Base-by-base conservation (phyloP, 2,797 vertebrate genomes). In the Florisuga fusca region DNA sequence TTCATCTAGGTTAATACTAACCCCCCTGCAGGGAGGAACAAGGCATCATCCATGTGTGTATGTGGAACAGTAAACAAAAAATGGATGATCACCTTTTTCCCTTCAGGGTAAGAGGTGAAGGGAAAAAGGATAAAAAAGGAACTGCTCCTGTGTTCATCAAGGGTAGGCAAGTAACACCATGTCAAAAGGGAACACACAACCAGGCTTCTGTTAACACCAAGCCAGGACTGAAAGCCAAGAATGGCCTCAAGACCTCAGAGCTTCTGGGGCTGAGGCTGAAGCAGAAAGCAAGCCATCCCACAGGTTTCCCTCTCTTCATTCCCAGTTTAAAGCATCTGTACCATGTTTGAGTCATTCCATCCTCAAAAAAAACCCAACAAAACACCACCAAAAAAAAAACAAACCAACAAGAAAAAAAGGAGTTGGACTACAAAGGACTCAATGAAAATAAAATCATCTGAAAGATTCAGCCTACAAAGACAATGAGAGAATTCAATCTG, bases 381-480 rank as follows among this genome's bases (percentile, higher is more conserved):
- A 41, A 36, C 36, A 36, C 36, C 36, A 36, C n/a, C n/a, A n/a
- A n/a, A n/a, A 41, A 53, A 51, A 36, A 6, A 34, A 26, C 38
- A 41, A 41, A 41, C 38, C 38, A 48, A 27, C 23, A 41, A n/a
- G 33, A n/a, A 61, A 67, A 91, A 67, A 89, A 87, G 9, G 50
- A 93, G 36, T 27, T 58, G 57, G 62, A 80, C 81, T 95, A 95
- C 95, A 95, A 95, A 96, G 86, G 71, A 54, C 41, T 77, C 64
- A 84, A 92, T 71, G 89, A 95, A 95, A 94, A 11, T 53, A 89
- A 91, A 90, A 91, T 78, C 19, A 90, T 78, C 90, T 87, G 85
- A 94, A 95, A 94, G 88, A 90, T 87, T 33, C 63, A 38, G 92
- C 50, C 89, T 90, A 93, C 86, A 92, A 94, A 95, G 90, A 66